phyloP scores from a whole-genome alignment of 2,888 invertebrate species.

The Galeruca laticollis region DNA sequence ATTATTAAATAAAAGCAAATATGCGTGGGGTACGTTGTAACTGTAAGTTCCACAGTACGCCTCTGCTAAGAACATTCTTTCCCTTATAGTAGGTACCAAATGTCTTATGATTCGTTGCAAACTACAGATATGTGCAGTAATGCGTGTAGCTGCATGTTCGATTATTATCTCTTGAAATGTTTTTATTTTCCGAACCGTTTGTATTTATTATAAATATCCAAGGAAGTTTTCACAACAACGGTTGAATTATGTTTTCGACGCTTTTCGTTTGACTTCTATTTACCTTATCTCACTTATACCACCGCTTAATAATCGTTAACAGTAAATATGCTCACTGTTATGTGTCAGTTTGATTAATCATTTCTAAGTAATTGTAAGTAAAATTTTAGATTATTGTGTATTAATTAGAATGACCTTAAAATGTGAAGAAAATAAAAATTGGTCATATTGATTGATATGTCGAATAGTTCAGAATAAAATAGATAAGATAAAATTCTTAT shows the following conservation, averaged over 20 bases:
- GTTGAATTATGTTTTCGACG: conserved; percentile 6
- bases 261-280: conserved; percentile 3
- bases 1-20: too few relatives aligned
- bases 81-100: conserved; percentile 24
- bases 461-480: neutral
- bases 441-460: neutral
- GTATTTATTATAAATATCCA: conserved; percentile 24
- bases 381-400: neutral
- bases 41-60: neutral
- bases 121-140: conserved; percentile 35
- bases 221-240: conserved; percentile 13
- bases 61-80: conserved; percentile 16
- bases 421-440: neutral
- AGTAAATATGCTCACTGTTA: neutral
- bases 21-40: too few relatives aligned
- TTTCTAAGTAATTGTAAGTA: neutral
- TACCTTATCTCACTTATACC: neutral
- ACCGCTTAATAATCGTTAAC: neutral
- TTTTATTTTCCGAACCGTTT: conserved; percentile 28
- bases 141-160: conserved; percentile 30
- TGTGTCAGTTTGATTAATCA: neutral
- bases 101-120: conserved; percentile 27
- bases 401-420: neutral
- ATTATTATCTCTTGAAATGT: conserved; percentile 31
- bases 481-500: too few relatives aligned